Conservation (phyloP, 1,140 invertebrate species). For the Brachionus koreanus region DNA sequence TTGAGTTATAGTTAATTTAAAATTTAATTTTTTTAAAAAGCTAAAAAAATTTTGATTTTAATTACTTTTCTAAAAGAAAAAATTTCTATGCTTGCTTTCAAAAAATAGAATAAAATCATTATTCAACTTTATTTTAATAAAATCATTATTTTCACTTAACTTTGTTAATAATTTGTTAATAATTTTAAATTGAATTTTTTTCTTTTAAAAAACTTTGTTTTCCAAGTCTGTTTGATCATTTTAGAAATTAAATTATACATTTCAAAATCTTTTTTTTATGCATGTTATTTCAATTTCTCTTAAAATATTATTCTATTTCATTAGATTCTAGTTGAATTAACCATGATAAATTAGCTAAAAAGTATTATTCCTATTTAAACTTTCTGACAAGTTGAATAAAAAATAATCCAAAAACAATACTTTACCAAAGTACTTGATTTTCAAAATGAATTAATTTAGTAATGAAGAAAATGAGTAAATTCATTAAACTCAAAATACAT, state of each 20-base stretch:
- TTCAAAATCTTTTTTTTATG: background rate
- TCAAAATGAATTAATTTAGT: too few species aligned
- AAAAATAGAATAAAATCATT: background rate
- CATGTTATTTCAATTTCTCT: background rate
- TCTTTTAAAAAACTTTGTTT: background rate
- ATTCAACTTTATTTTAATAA: background rate
- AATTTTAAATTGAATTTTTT: conserved; percentile 2
- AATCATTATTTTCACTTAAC: background rate
- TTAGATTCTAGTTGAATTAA: too few species aligned
- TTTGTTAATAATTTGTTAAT: background rate
- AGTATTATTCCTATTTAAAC: too few species aligned
- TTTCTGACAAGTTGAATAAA: too few species aligned
- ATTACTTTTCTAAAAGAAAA: background rate
- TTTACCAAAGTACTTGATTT: too few species aligned
- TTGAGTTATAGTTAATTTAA: background rate
- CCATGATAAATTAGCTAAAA: too few species aligned
- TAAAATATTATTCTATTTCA: too few species aligned
- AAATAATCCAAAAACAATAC: too few species aligned
- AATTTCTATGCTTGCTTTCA: background rate
- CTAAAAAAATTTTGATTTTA: background rate
- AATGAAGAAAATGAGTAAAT: background rate
- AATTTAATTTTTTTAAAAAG: background rate
- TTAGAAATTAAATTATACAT: background rate
- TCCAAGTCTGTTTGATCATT: background rate
- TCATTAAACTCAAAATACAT: background rate